These are phyloP conservation scores for Anarrhichthys ocellatus DNA, from an alignment of 2,113 vertebrate genomes.

Conservation along the genomic window DNA sequence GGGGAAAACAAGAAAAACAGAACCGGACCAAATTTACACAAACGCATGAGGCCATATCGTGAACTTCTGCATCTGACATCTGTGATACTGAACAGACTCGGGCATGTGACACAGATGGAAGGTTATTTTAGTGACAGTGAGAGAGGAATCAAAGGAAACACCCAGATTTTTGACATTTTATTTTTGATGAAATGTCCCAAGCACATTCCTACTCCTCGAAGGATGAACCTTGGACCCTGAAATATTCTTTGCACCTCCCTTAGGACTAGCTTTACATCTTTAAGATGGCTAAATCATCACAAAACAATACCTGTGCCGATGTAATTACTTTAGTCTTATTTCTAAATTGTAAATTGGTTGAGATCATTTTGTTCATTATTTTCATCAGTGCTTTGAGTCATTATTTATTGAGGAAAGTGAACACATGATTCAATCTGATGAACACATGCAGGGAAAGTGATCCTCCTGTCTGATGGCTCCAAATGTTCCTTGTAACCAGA, in stretches of 20 bases:
- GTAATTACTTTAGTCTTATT: background rate
- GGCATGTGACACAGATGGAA: no score
- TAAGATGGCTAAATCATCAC: background rate
- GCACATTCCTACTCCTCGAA: background rate
- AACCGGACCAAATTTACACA: background rate
- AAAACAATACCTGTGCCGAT: background rate
- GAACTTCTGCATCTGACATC: no score
- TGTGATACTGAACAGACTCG: no score
- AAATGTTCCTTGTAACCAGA: slow-evolving; percentile 28
- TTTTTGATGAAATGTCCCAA: background rate
- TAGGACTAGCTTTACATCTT: background rate
- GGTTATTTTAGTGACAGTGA: no score
- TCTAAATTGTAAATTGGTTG: background rate
- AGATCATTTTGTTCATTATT: background rate
- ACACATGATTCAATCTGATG: background rate
- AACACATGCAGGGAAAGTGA: slow-evolving; percentile 16
- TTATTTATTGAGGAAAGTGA: background rate
- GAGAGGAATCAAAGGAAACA: background rate
- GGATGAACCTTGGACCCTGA: background rate
- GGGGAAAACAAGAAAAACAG: background rate
- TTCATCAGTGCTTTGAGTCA: background rate
- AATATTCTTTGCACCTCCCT: background rate
- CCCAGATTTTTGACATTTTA: background rate
- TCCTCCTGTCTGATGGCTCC: slow-evolving; percentile 21
- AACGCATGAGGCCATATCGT: background rate